Conservation (phyloP, 2,888 invertebrate species). For the Rutpela maculata region DNA sequence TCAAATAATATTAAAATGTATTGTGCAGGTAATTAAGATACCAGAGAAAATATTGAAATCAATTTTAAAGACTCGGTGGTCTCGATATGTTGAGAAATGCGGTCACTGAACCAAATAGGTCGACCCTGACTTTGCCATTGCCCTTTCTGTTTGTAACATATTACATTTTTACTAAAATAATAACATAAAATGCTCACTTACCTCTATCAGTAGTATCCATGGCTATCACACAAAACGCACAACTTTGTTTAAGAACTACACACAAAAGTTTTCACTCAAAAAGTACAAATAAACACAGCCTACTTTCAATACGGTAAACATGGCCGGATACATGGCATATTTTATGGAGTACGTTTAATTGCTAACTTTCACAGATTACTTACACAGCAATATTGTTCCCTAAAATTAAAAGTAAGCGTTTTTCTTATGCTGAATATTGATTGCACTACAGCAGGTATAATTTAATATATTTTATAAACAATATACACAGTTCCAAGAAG, state of each 20-base stretch:
- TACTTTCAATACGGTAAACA: constrained; percentile 73
- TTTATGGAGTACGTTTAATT: constrained; percentile 25
- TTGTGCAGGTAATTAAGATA: not conserved
- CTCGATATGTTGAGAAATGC: constrained; percentile 70
- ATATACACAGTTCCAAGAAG: constrained; percentile 11
- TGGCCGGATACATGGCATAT: constrained; percentile 64
- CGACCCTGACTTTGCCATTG: constrained; percentile 80
- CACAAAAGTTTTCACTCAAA: constrained; percentile 66
- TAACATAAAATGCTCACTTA: constrained; percentile 47
- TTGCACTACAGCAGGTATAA: constrained; percentile 17
- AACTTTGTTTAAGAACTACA: constrained; percentile 51
- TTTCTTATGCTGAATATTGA: constrained; percentile 12
- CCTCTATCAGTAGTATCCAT: constrained; percentile 58
- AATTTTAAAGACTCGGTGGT: constrained; percentile 41
- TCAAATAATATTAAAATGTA: not conserved
- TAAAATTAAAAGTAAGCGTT: constrained; percentile 21
- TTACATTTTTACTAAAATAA: constrained; percentile 15
- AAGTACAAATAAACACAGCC: constrained; percentile 69
- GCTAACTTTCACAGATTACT: constrained; percentile 14
- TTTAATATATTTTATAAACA: constrained; percentile 26
- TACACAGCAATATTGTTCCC: constrained; percentile 21
- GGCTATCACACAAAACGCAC: constrained; percentile 11
- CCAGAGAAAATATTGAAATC: not conserved
- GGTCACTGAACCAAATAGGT: constrained; percentile 79
- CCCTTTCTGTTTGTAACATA: constrained; percentile 70